Evolutionary conservation across 2,797 vertebrate species (phyloP).

Genomic region (Pelobates cultripes): DNA sequence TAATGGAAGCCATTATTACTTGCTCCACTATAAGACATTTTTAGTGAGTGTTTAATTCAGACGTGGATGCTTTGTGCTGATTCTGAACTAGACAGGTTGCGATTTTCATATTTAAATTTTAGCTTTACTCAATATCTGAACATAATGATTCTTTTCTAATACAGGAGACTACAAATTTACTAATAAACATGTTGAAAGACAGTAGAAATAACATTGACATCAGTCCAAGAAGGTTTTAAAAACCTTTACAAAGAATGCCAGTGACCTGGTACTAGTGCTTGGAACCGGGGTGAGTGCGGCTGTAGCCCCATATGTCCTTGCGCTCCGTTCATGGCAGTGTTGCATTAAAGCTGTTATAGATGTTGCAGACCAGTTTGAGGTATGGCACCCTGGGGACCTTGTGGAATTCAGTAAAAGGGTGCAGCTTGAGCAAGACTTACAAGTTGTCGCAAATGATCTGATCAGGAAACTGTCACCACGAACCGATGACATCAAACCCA

Average conservation of each 20-base stretch:
- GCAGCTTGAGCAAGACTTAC: conserved; percentile 67
- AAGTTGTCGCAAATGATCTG: conserved; percentile 73
- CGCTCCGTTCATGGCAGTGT: conserved; percentile 69
- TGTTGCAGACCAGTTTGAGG: conserved; percentile 71
- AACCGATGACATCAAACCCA: too few relatives aligned
- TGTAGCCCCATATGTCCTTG: conserved; percentile 66
- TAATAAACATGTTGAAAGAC: not conserved
- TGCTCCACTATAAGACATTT: too few relatives aligned
- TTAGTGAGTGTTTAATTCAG: too few relatives aligned
- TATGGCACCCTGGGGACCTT: conserved; percentile 66
- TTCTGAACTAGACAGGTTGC: too few relatives aligned
- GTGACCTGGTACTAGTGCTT: conserved; percentile 69
- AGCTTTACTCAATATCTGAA: too few relatives aligned
- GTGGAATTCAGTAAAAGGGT: conserved; percentile 68
- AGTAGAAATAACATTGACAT: not conserved
- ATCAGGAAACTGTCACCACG: conserved; percentile 74
- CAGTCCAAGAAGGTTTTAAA: conserved; percentile 69
- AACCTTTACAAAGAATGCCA: conserved; percentile 69
- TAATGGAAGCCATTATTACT: too few relatives aligned
- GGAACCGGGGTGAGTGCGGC: conserved; percentile 71
- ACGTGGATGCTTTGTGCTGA: too few relatives aligned
- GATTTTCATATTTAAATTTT: too few relatives aligned
- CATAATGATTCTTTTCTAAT: not conserved
- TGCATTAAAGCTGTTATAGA: conserved; percentile 70
- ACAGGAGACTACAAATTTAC: not conserved